A percentile compares a stretch with the other conserved stretches of the same genome.
Conservation (phyloP, 1,140 invertebrate genomes). For the Camponotus pennsylvanicus region DNA sequence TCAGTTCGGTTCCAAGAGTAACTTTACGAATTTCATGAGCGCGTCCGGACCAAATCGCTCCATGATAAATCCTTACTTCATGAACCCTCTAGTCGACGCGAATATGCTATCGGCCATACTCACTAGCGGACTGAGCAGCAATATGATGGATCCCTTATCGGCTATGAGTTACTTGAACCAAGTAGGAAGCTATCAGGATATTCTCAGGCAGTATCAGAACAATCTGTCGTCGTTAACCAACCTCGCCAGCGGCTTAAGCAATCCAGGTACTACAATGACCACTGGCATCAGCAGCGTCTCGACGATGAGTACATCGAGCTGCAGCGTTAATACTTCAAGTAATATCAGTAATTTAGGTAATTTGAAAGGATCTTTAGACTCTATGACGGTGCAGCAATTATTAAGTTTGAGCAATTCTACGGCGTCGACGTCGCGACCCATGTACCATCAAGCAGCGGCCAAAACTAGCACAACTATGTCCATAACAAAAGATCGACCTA, state of each 20-base stretch:
- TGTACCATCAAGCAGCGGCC: constrained; percentile 69
- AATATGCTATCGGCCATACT: constrained; percentile 82
- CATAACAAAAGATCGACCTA: constrained; percentile 80
- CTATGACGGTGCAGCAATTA: constrained; percentile 73
- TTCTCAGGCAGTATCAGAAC: constrained; percentile 82
- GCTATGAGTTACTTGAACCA: constrained; percentile 81
- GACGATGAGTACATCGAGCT: constrained; percentile 72
- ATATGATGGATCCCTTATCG: constrained; percentile 80
- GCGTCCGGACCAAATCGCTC: constrained; percentile 74
- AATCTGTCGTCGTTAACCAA: constrained; percentile 77
- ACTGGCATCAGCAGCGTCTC: constrained; percentile 66
- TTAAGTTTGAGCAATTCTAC: constrained; percentile 71
- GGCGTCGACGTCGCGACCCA: constrained; percentile 54
- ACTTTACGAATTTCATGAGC: constrained; percentile 78
- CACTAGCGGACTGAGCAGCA: constrained; percentile 75
- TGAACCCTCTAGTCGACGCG: constrained; percentile 81
- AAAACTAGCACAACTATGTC: constrained; percentile 66
- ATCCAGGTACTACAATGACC: constrained; percentile 46
- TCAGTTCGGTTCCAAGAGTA: constrained; percentile 78
- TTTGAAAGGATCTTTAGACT: constrained; percentile 63
- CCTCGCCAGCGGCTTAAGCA: constrained; percentile 73
- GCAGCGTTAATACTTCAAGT: constrained; percentile 47
- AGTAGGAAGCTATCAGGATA: constrained; percentile 81
- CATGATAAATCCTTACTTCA: constrained; percentile 81
- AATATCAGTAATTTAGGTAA: constrained; percentile 67